Base-by-base conservation (phyloP, 2,888 invertebrate species). In the Xestia ashworthii region DNA sequence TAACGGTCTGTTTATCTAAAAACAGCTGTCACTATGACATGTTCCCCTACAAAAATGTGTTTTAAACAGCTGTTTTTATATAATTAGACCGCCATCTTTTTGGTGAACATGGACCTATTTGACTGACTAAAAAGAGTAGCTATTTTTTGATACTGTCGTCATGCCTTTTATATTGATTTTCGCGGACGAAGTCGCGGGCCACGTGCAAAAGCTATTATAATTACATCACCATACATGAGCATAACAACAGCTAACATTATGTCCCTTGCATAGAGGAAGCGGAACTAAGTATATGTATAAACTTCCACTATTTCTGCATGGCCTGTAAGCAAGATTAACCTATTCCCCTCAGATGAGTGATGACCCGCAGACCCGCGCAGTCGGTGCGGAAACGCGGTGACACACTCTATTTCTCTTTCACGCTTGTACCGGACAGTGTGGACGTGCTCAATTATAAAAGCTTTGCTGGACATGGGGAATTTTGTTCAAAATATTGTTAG, bases 401-500 rank as follows among this genome's bases (percentile, higher is more conserved):
- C 69, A 82, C 48, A 76, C 58, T 81, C 46, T 67, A 60, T 82
- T 76, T 76, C 53, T 70, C 69, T 66, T 60, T 66, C 32, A 70
- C 16, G 60, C 60, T 60, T 68, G 68, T 68, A 75, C 25, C 58
- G 41, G 48, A 72, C 58, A 46, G 25, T 32, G 50, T 19, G 48
- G 46, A 69, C 44, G 38, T 64, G 60, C 41, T 68, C 44, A 64
- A 64, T 67, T 64, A 58, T 64, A 74, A 70, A 76, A 66, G 76
- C 46, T 62, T 66, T 53, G 12, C 25, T 50, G 44, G 32, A 38
- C 68, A 50, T 16, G 16, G 5, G 9, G 41, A 22, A 16, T 58
- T 32, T 50, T 58, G 0, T 67, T 67, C 5, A 14, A 32, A 55
- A 53, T 50, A 14, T n/a, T 44, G n/a, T n/a, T 38, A 62, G 41